phyloP scores from a whole-genome alignment of 2,797 vertebrate genomes.

The Euthynnus affinis region DNA sequence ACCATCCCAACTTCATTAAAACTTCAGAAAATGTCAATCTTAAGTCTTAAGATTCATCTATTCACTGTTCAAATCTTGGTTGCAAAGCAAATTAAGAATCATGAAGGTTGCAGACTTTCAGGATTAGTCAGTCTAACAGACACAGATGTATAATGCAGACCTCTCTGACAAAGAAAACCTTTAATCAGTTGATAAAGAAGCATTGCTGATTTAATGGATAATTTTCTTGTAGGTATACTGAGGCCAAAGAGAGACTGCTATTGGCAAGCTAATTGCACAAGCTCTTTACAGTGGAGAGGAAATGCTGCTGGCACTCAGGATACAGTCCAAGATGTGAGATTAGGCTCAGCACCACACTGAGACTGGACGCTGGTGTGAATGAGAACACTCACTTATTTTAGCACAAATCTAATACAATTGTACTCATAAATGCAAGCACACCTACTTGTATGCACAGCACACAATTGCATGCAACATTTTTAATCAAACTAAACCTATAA shows the following conservation, averaged over 20 bases:
- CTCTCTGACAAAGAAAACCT: background rate
- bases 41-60: background rate
- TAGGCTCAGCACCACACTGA: background rate
- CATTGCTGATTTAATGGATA: background rate
- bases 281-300: conserved; percentile 7
- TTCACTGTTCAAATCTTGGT: background rate
- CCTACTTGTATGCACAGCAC: background rate
- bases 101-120: conserved; percentile 4
- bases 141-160: background rate
- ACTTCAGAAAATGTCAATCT: background rate
- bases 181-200: conserved; percentile 1
- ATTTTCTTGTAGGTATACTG: background rate
- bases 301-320: conserved; percentile 6
- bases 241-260: background rate
- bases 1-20: conserved; percentile 16
- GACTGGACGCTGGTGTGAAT: conserved; percentile 24
- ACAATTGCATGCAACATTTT: background rate
- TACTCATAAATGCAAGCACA: background rate
- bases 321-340: conserved; percentile 32
- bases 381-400: conserved; percentile 6
- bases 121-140: background rate
- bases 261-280: conserved; percentile 10
- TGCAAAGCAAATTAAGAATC: background rate
- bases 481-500: background rate
- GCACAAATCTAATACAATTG: background rate